phyloP scores from a whole-genome alignment of 1,140 invertebrate species.

The Nasonia giraulti region DNA sequence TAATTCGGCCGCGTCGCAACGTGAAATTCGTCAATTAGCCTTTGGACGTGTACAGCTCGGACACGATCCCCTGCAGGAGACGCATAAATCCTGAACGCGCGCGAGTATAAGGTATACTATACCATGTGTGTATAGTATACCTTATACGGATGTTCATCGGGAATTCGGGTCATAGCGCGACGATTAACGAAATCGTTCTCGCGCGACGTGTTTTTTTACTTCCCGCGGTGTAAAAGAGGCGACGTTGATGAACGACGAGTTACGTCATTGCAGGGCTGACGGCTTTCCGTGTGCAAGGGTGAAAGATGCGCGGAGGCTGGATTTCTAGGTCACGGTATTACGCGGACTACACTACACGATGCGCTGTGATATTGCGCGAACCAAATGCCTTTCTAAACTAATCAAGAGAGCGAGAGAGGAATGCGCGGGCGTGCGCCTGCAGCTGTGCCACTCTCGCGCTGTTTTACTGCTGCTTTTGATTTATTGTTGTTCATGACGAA shows the following conservation, averaged over 20 bases:
- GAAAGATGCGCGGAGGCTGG: neutral
- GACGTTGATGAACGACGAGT: too few species aligned
- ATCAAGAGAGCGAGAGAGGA: neutral
- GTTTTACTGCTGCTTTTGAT: neutral
- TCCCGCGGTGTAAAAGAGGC: too few species aligned
- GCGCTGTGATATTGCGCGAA: neutral
- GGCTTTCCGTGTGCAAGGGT: neutral
- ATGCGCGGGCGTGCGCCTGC: neutral
- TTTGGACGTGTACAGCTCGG: neutral
- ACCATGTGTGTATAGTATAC: too few species aligned
- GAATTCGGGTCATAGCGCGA: too few species aligned
- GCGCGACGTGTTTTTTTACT: too few species aligned
- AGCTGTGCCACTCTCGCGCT: neutral
- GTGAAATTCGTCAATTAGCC: neutral
- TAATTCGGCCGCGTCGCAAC: neutral
- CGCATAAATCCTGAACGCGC: neutral
- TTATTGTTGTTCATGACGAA: neutral
- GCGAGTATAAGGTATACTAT: too few species aligned
- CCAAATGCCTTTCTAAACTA: slow-evolving; percentile 15
- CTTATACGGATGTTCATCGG: too few species aligned
- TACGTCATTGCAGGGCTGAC: neutral
- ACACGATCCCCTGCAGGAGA: too few species aligned
- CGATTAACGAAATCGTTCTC: too few species aligned
- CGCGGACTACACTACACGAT: neutral
- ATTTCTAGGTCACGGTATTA: neutral